Percentiles rank a stretch among this genome's conserved stretches.
Conservation (phyloP, 2,888 invertebrate species). For the Drosophila meridiana region DNA sequence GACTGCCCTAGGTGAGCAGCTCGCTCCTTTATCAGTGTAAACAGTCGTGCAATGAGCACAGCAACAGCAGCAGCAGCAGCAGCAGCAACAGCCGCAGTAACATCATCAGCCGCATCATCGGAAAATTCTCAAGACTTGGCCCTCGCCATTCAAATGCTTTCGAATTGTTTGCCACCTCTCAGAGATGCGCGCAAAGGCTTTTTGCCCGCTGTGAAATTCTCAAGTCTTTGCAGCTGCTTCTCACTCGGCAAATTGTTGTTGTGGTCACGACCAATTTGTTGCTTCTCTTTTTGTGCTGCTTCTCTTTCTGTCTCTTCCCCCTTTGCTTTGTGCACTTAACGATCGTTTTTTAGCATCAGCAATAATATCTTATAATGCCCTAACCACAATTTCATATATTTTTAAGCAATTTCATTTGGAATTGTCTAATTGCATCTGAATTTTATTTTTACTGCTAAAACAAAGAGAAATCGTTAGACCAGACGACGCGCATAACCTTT, state of each 20-base stretch:
- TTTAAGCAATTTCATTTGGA: not conserved
- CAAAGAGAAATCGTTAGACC: not conserved
- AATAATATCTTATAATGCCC: not conserved
- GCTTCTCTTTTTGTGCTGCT: not conserved
- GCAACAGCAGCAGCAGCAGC: not conserved
- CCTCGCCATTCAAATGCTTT: constrained; percentile 29
- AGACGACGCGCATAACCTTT: not conserved
- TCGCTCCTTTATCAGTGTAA: constrained; percentile 37
- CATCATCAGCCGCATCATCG: constrained; percentile 20
- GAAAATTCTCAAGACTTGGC: constrained; percentile 17
- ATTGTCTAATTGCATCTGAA: not conserved
- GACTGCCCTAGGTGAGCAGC: constrained; percentile 33
- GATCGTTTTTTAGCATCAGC: not conserved
- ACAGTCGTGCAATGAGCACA: constrained; percentile 20
- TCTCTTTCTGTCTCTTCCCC: not conserved
- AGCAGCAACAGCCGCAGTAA: not conserved
- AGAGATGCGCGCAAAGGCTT: constrained; percentile 26
- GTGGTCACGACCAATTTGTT: constrained; percentile 10
- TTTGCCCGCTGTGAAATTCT: constrained; percentile 39
- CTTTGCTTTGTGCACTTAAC: constrained; percentile 4
- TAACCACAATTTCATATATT: not conserved
- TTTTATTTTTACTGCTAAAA: not conserved
- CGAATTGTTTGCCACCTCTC: constrained; percentile 27
- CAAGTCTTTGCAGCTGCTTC: constrained; percentile 20
- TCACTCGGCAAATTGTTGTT: constrained; percentile 15